Evolutionary conservation across 2,888 invertebrate species (phyloP), one percentile per base, ranked within the genome.

Genomic region (Lasioglossum figueresi): DNA sequence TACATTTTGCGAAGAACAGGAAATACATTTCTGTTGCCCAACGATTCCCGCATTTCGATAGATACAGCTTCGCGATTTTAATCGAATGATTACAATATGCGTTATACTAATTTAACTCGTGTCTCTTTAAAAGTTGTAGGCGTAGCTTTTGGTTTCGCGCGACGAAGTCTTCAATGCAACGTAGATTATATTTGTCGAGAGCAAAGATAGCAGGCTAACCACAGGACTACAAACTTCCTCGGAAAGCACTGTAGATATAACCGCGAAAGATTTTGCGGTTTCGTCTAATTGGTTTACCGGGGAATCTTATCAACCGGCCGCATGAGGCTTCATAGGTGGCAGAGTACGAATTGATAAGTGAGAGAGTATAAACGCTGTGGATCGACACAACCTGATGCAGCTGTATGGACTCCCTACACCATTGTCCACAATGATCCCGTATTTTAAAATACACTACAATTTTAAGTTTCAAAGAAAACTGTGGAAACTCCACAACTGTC

Each of bases 241-340:
- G 76, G 34, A 45, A 45, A 48, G 43, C 48, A 34, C 23, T 43
- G 40, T 4, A 34, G 79, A 84, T 84, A 79, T 48, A 23, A 84
- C 48, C 40, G n/a, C 3, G 37, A 76, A 34, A 84, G 76, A 72
- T 43, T 76, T 40, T 79, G 84, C 48, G 84, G 84, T 84, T 66
- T 66, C 40, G 23, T 31, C 76, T 84, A 79, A 84, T 84, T 84
- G 48, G 40, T 79, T 52, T 59, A 45, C 48, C 40, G 31, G 19
- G 31, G 19, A 27, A 43, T 6, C 71, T 83, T 43, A 79, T 72
- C 59, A 66, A 16, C 34, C 48, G 23, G 31, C 48, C 40, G 14
- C 48, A 12, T 14, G 77, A 84, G 75, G 76, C 63, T 79, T 76
- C 72, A 40, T 56, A 45, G 68, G 27, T 59, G 43, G 10, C 10